Evolutionary conservation across 2,888 invertebrate species (phyloP), one percentile per base, ranked within the genome.

Genomic region (Eremobia ochroleuca): DNA sequence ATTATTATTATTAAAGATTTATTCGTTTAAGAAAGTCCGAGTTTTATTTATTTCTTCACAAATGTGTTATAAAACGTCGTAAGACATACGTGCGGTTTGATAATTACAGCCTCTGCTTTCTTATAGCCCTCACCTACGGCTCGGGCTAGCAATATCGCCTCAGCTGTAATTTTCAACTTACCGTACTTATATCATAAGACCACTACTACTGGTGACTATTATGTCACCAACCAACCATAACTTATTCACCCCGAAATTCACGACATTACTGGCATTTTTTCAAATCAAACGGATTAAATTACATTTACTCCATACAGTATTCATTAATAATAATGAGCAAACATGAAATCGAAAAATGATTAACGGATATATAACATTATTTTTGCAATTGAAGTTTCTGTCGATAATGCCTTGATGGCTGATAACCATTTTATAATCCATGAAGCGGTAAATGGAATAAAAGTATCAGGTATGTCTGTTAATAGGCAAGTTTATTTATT

Each of bases 271-370:
- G 28, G 3, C 2, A 25, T 65, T 31, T 52, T 43, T 76, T 34
- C 1, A 34, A 61, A 69, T 31, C 9, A 18, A 43, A 43, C 9
- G 8, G 0, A 58, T 43, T 43, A 31, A 31, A 28, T n/a, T n/a
- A 15, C 21, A 49, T 55, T 52, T 61, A 18, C 37, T 25, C 15
- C 43, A 64, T 9, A 69, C n/a, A 40, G 4, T 28, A 75, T 58
- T 46, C 37, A 18, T 31, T 62, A 64, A 34, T 46, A 37, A n/a
- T 77, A 40, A 46, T 15, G 31, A 64, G 64, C 18, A 65, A 58
- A 31, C 4, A 62, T 49, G 58, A 5, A 55, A 55, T 31, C n/a
- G 21, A 49, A 49, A 40, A 49, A 59, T 6, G 21, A 52, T 77
- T 66, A 21, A n/a, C 6, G 31, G 18, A 18, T 6, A 40, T 6